Evolutionary conservation across 2,888 invertebrate species (phyloP).

Genomic region (Andrena haemorrhoa): DNA sequence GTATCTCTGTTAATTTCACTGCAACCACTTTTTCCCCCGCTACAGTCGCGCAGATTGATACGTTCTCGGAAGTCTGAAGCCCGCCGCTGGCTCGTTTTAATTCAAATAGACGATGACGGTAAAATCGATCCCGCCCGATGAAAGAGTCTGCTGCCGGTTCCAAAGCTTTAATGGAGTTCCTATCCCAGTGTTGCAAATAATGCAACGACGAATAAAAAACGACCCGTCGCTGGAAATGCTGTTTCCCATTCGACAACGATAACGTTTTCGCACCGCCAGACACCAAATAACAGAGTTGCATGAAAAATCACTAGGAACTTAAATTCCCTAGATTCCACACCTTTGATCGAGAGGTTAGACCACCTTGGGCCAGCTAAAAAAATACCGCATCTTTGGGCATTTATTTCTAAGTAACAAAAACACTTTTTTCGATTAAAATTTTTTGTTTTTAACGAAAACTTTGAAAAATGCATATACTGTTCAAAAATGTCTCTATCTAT

Average conservation of each 20-base stretch:
- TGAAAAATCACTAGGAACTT: background rate
- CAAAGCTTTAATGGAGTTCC: conserved; percentile 58
- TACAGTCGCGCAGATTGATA: conserved; percentile 38
- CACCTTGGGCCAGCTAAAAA: no score
- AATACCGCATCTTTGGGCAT: no score
- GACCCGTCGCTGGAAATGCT: background rate
- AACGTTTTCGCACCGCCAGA: background rate
- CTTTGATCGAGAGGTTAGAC: no score
- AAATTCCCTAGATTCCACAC: no score
- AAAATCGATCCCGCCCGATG: conserved; percentile 54
- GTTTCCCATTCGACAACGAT: conserved; percentile 17
- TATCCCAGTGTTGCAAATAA: conserved; percentile 48
- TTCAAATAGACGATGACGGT: conserved; percentile 49
- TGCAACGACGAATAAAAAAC: background rate
- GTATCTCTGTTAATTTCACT: conserved; percentile 15
- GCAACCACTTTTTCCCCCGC: conserved; percentile 12
- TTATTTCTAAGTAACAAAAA: no score
- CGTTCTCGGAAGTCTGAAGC: conserved; percentile 35
- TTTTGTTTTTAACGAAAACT: no score
- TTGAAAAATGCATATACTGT: no score
- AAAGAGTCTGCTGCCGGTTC: conserved; percentile 48
- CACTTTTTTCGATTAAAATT: no score
- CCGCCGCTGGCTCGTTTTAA: conserved; percentile 41
- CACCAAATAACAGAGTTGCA: background rate
- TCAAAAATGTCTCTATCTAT: no score